These are phyloP conservation scores for Dunckerocampus dactyliophorus DNA, from an alignment of 2,113 vertebrate genomes.

Conservation along the genomic window DNA sequence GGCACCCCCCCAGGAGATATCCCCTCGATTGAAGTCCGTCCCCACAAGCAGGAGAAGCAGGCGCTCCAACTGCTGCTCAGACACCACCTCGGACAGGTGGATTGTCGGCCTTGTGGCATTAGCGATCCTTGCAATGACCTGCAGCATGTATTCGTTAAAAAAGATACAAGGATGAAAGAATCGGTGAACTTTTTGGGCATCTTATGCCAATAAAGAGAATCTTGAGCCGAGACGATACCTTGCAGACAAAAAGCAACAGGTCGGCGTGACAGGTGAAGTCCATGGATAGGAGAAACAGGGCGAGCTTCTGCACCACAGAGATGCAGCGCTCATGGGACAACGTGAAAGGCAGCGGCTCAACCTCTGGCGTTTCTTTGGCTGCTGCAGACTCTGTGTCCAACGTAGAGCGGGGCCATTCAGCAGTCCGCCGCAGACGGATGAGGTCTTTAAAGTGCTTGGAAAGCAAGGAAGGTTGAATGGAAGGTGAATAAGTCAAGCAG, in stretches of 20 bases:
- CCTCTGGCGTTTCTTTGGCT: conserved; percentile 89
- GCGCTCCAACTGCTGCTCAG: conserved; percentile 93
- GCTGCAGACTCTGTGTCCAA: conserved; percentile 88
- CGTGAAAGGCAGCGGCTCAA: conserved; percentile 94
- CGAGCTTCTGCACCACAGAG: conserved; percentile 94
- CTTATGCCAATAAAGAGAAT: neutral
- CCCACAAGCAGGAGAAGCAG: conserved; percentile 91
- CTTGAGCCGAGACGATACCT: conserved; percentile 69
- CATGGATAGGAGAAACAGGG: conserved; percentile 96
- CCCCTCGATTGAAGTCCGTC: conserved; percentile 96
- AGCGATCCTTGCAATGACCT: conserved; percentile 96
- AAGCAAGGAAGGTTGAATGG: neutral
- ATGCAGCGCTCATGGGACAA: conserved; percentile 96
- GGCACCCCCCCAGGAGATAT: conserved; percentile 97
- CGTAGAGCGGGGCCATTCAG: conserved; percentile 95
- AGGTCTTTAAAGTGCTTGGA: conserved; percentile 96
- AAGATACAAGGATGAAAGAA: neutral
- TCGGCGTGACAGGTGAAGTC: conserved; percentile 99
- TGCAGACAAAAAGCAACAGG: conserved; percentile 95
- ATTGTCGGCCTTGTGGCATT: conserved; percentile 96
- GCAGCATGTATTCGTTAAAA: neutral
- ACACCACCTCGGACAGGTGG: conserved; percentile 95
- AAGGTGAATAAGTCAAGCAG: neutral
- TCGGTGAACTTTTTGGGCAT: neutral
- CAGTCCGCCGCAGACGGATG: conserved; percentile 92